A percentile compares a stretch with the other conserved stretches of the same genome.
Conservation (phyloP, 2,113 vertebrate species). For the Mystacornis crossleyi region DNA sequence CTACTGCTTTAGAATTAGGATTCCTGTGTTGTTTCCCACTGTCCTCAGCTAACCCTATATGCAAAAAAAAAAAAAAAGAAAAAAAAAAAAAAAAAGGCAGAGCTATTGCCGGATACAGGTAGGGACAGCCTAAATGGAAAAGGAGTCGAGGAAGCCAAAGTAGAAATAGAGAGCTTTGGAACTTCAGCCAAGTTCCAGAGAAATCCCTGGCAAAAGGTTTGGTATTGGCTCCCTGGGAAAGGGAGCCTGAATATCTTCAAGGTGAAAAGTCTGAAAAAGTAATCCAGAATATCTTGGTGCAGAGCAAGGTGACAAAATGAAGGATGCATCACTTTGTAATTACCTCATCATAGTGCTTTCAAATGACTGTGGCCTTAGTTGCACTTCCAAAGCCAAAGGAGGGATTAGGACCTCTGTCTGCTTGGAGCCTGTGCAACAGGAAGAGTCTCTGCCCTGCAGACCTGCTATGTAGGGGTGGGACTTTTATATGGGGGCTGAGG, state of each 20-base stretch:
- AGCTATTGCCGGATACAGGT: neutral
- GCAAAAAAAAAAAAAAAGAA: neutral
- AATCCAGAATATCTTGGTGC: neutral
- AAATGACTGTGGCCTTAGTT: neutral
- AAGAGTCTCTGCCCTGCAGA: neutral
- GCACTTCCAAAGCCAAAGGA: neutral
- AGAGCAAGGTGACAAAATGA: neutral
- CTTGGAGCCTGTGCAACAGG: neutral
- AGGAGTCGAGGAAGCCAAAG: neutral
- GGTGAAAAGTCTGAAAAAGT: neutral
- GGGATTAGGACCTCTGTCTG: neutral
- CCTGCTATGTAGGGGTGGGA: neutral
- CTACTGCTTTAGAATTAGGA: neutral
- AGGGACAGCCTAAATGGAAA: neutral
- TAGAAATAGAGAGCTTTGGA: neutral
- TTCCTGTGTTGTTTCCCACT: neutral
- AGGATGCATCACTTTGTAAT: neutral
- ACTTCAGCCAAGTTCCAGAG: slow-evolving; percentile 5
- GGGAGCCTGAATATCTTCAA: neutral
- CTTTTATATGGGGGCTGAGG: neutral
- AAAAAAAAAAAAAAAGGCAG: neutral
- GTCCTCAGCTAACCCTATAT: slow-evolving; percentile 4
- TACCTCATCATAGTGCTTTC: neutral
- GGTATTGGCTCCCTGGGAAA: neutral
- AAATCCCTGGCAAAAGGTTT: slow-evolving; percentile 8